phyloP scores from a whole-genome alignment of 2,888 invertebrate species.

The Pyrochroa serraticornis region DNA sequence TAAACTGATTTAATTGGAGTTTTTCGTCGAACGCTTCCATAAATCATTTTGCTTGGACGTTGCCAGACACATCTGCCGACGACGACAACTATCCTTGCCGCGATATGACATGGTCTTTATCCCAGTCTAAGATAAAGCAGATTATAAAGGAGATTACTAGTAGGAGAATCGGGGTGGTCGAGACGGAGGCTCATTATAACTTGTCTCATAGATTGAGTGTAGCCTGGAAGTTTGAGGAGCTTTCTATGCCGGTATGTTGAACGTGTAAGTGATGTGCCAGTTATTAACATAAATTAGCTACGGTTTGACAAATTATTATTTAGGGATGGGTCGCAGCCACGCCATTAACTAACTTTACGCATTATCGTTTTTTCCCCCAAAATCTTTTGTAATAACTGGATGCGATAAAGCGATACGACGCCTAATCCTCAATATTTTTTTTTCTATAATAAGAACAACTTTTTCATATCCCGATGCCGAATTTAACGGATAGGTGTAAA shows the following conservation, averaged over 20 bases:
- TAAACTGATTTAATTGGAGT: conserved; percentile 41
- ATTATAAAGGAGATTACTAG: conserved; percentile 38
- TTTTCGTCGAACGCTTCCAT: conserved; percentile 34
- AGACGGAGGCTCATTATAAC: conserved; percentile 41
- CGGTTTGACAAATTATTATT: conserved; percentile 14
- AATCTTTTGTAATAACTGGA: conserved; percentile 5
- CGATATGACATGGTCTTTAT: conserved; percentile 10
- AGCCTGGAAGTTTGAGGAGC: conserved; percentile 24
- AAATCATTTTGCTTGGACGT: conserved; percentile 35
- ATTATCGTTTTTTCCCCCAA: conserved; percentile 7
- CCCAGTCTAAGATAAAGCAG: conserved; percentile 33
- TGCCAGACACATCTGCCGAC: conserved; percentile 30
- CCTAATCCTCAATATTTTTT: background rate
- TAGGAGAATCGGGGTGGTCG: conserved; percentile 35
- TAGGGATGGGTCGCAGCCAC: background rate
- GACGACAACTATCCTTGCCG: no score
- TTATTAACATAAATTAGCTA: conserved; percentile 38
- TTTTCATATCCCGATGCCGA: background rate
- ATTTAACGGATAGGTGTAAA: background rate
- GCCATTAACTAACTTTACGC: conserved; percentile 6
- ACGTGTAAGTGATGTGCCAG: conserved; percentile 31
- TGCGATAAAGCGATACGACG: background rate
- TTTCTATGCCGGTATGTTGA: conserved; percentile 22
- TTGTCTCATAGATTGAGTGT: conserved; percentile 37
- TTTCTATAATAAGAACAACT: background rate